Percentiles rank a stretch among this genome's conserved stretches.
Conservation (phyloP, 2,113 vertebrate genomes). For the Nyctibius bracteatus region DNA sequence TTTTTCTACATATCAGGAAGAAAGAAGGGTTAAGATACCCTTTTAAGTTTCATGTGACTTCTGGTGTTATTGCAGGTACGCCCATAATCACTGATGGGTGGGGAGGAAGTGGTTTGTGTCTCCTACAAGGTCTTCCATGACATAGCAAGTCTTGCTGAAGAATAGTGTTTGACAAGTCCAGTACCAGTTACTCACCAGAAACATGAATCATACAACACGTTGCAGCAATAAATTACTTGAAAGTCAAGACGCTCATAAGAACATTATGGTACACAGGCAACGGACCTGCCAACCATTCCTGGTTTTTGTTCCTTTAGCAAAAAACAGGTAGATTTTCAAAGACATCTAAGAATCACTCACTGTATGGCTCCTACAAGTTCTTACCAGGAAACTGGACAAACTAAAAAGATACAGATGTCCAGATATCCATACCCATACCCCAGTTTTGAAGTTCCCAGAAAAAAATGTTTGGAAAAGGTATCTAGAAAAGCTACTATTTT, state of each 20-base stretch:
- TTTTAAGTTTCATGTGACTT: background rate
- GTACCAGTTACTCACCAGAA: background rate
- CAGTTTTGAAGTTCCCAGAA: background rate
- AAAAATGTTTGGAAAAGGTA: background rate
- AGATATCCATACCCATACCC: background rate
- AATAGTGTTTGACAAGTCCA: background rate
- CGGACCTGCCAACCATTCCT: background rate
- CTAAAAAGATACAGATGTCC: background rate
- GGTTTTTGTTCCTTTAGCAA: background rate
- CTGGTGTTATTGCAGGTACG: background rate
- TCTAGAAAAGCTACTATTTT: background rate
- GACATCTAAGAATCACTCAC: background rate
- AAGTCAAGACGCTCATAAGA: background rate
- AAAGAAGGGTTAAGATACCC: background rate
- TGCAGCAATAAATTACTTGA: background rate
- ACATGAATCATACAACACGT: rapidly evolving
- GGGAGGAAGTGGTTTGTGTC: background rate
- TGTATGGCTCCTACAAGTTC: background rate
- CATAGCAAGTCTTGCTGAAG: background rate
- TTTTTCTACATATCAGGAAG: background rate
- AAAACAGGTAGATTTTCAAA: background rate
- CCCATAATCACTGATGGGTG: background rate
- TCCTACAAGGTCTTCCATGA: background rate
- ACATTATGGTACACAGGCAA: background rate
- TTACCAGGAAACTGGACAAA: background rate